A percentile compares a stretch with the other conserved stretches of the same genome.
These are phyloP conservation scores for Ochlodes sylvanus DNA, from an alignment of 2,888 invertebrate species.

Conservation along the genomic window DNA sequence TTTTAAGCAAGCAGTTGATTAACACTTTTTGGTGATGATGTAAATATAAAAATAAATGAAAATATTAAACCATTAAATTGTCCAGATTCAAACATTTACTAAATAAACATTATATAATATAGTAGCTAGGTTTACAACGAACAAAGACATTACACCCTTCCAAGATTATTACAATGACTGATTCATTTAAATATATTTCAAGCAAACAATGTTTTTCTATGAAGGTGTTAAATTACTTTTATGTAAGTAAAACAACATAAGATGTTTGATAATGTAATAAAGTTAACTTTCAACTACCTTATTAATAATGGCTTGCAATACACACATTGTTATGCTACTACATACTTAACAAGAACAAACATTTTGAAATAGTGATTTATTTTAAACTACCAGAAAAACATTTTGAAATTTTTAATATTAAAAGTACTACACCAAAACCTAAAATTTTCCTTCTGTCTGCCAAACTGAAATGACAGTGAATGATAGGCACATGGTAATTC, in stretches of 20 bases:
- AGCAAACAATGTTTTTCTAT: conserved; percentile 27
- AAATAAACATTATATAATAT: conserved; percentile 36
- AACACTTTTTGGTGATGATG: conserved; percentile 1
- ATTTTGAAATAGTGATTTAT: conserved; percentile 36
- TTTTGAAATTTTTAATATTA: conserved; percentile 41
- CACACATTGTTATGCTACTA: conserved; percentile 41
- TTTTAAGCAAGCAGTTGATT: conserved; percentile 11
- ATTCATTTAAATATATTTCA: conserved; percentile 17
- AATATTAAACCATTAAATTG: background rate
- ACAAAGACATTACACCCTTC: conserved; percentile 8
- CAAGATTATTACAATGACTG: conserved; percentile 30
- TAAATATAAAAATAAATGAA: conserved; percentile 33
- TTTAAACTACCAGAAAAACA: conserved; percentile 38
- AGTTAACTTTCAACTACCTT: conserved; percentile 44
- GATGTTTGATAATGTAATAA: conserved; percentile 36
- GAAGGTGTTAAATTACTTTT: conserved; percentile 22
- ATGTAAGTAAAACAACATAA: conserved; percentile 33
- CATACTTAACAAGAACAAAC: conserved; percentile 37
- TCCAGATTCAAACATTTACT: conserved; percentile 17
- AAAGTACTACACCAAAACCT: conserved; percentile 43
- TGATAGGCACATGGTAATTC: conserved; percentile 50
- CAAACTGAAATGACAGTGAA: conserved; percentile 47
- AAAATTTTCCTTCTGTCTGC: conserved; percentile 39
- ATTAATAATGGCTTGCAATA: conserved; percentile 47
- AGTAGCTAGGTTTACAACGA: conserved; percentile 28